Conservation (phyloP, 64 coral and sea anemone species). For the Montipora capricornis region DNA sequence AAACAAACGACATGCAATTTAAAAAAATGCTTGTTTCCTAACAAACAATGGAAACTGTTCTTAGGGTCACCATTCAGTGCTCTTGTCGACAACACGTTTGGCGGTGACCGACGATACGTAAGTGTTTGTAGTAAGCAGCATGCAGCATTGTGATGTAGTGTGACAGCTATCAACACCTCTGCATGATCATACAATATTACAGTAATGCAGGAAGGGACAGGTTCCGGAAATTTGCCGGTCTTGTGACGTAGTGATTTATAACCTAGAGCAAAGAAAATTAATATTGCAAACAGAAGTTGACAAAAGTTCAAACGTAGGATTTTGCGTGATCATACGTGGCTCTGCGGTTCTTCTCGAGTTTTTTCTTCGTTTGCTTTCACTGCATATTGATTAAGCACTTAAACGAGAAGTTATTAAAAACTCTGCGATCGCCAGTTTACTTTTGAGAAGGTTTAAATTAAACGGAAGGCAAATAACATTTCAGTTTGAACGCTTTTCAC, state of each 20-base stretch:
- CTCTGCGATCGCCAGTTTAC: background rate
- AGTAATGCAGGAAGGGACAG: background rate
- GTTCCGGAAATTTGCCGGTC: background rate
- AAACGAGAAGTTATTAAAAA: conserved; percentile 1
- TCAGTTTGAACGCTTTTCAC: background rate
- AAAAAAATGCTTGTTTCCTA: background rate
- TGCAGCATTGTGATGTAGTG: too few relatives aligned
- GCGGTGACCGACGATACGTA: background rate
- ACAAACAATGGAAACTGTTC: background rate
- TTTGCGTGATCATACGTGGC: background rate
- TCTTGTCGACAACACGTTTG: background rate
- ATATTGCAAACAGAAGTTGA: conserved; percentile 1
- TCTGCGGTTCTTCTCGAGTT: background rate
- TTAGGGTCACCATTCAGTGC: background rate
- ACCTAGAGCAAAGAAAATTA: background rate
- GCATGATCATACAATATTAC: background rate
- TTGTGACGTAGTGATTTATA: background rate
- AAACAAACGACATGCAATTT: background rate
- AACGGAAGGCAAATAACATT: conserved; percentile 36
- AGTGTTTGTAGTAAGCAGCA: background rate
- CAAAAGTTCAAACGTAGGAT: background rate
- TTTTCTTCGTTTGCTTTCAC: background rate
- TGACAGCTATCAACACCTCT: background rate
- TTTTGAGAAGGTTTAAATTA: conserved; percentile 33
- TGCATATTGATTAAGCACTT: background rate